Evolutionary conservation across 2,888 invertebrate species (phyloP), one percentile per base, ranked within the genome.

Genomic region (Notocelia uddmanniana): DNA sequence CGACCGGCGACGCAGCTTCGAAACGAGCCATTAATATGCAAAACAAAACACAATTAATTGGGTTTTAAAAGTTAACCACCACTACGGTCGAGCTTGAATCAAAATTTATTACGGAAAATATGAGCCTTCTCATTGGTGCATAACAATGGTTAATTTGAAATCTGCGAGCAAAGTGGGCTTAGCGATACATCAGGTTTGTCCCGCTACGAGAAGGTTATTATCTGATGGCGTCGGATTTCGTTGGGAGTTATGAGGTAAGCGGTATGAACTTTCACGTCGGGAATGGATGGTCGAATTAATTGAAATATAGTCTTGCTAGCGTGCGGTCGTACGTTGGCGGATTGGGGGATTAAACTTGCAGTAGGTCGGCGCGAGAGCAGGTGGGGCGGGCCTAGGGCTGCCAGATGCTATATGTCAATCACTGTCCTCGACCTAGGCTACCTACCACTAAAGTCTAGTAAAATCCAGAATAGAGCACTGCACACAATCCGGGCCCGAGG

Each of bases 321-420:
- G 87, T 83, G 89, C 89, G 87, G 85, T 86, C 88, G 88, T 88
- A 89, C 88, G 89, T 86, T 81, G 88, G 85, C 86, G 86, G 85
- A 89, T 89, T 86, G 88, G 86, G 84, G 89, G 91, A 92, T 92
- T 91, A 91, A 91, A 92, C 87, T 92, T 92, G 88, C 88, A 92
- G 86, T 85, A 86, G 86, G 80, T 81, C 84, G 83, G 85, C 85
- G 84, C 84, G 85, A 78, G 87, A 88, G 86, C 89, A 89, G 89
- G 87, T 88, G 89, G 79, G 82, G 79, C 75, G 75, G 79, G 78
- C 23, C 45, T 62, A 72, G 72, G 72, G 72, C 68, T 72, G 72
- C 55, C 72, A 72, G 57, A 55, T 48, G 60, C 55, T 68, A 41
- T 68, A 41, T 68, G 62, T 68, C 72, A 72, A 72, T 72, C 72